Evolutionary conservation across 1,140 invertebrate species (phyloP), one percentile per base, ranked within the genome.

Genomic region (Metopolophium dirhodum): DNA sequence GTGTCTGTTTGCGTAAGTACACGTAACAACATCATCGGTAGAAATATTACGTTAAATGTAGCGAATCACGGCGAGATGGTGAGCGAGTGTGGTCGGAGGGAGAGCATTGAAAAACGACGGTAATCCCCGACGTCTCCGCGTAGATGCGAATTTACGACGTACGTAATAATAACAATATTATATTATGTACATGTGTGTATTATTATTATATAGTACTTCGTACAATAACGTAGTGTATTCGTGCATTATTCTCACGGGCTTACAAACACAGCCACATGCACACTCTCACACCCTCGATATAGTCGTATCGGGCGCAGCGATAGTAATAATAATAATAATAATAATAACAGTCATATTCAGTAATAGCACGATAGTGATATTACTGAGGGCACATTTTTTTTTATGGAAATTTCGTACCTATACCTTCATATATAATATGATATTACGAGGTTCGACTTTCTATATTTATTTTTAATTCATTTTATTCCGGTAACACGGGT

Each of bases 161-260:
- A 77, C 61, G 4, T 77, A 68, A 77, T 77, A 77, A 77, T 77
- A 77, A 77, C 61, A n/a, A 77, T 77, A n/a, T 77, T 68, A 68
- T 61, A 30, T 61, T 68, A 68, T 35, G 61, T 77, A 77, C 61
- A n/a, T 18, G 30, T n/a, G 61, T 77, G 18, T 61, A 30, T 26
- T 41, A 41, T 41, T 41, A 41, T 41, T 41, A 41, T 77, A n/a
- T 77, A n/a, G 61, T 77, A n/a, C 61, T 14, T 18, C 14, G 61
- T 35, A 14, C 61, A 77, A n/a, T 77, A n/a, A n/a, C 18, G 61
- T n/a, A n/a, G 61, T 77, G 61, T 77, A n/a, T 77, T 77, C 30
- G 61, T 77, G 30, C 61, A 6, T 77, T 77, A 77, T 77, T 77
- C 61, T 77, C 61, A 18, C 61, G 30, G 61, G n/a, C 18, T 30